Base-by-base conservation (phyloP, 2,797 vertebrate species). In the Coregonus suidteri region DNA sequence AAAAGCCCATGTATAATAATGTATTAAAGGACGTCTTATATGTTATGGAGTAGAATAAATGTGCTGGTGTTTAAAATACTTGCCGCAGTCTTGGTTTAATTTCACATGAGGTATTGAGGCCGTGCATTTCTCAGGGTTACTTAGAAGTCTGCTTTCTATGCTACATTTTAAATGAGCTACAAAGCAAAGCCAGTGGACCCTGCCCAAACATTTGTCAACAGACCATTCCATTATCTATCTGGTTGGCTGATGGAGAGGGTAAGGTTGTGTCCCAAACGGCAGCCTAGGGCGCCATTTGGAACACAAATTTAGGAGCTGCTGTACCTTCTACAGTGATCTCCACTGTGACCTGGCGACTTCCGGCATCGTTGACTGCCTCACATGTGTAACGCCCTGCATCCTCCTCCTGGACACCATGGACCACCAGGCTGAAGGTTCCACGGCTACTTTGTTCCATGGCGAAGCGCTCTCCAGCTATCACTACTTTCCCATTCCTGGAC, bases 331-430 rank as follows among this genome's bases (percentile, higher is more conserved):
- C 93, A 0, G 94, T 95, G 82, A 98, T 93, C 82, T 97, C 96
- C 92, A 98, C 96, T 0, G 96, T 97, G 80, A 97, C 94, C 78
- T 97, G 97, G 3, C 95, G 93, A 83, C 93, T 92, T 0, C 96
- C 97, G 1, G 90, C 93, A 54, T 93, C 91, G 68, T 96, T 99
- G 76, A 91, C 81, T 6, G 94, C 95, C 83, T 96, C 95, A 0
- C 97, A 98, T 66, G 96, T 97, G 59, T 98, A 99, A 77, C 93
- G 93, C 1, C 97, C 97, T 15, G 84, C 86, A 77, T 98, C 96
- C 0, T 93, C 91, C 68, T 93, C 92, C 35, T 77, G 78, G 79
- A 96, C 94, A 3, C 88, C 84, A 70, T 85, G 93, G 82, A 99
- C 95, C 15, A 92, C 66, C 77, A 98, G 92, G 82, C 95, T 96